phyloP scores from a whole-genome alignment of 2,113 vertebrate species.

The Galbula dea region DNA sequence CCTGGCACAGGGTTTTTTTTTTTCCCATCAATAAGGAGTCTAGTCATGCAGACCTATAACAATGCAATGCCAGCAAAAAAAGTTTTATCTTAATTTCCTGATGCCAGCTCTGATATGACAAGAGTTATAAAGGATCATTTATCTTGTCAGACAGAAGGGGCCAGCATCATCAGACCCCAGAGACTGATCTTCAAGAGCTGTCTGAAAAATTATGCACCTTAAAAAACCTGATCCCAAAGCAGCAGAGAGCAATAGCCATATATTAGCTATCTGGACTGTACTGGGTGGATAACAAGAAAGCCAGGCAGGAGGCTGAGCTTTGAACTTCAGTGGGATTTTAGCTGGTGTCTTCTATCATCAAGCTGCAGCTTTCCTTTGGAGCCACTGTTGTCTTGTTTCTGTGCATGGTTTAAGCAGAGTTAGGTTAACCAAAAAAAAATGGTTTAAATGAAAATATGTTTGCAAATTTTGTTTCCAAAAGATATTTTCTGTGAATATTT shows the following conservation, averaged over 20 bases:
- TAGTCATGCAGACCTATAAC: not conserved
- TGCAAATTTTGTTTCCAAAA: not conserved
- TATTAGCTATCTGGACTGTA: not conserved
- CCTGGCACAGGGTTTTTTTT: rapidly evolving
- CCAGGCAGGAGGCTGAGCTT: not conserved
- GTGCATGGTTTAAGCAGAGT: not conserved
- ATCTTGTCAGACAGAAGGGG: slow-evolving; percentile 21
- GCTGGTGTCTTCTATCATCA: not conserved
- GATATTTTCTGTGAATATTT: not conserved
- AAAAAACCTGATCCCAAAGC: slow-evolving; percentile 5
- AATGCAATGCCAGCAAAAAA: slow-evolving; percentile 42
- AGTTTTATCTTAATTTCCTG: slow-evolving; percentile 54
- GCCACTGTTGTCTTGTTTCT: not conserved
- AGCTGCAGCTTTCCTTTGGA: not conserved
- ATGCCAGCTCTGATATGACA: slow-evolving; percentile 3
- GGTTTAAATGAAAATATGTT: not conserved
- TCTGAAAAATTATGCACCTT: slow-evolving; percentile 31
- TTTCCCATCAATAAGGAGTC: not conserved
- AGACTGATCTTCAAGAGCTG: not conserved
- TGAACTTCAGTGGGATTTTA: not conserved
- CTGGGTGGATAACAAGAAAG: not conserved
- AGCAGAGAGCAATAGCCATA: not conserved
- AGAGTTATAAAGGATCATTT: slow-evolving; percentile 49
- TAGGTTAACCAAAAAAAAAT: not conserved
- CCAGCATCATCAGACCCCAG: not conserved